Percentiles rank a stretch among this genome's conserved stretches.
phyloP scores from a whole-genome alignment of 2,113 vertebrate species.

The Merops nubicus region DNA sequence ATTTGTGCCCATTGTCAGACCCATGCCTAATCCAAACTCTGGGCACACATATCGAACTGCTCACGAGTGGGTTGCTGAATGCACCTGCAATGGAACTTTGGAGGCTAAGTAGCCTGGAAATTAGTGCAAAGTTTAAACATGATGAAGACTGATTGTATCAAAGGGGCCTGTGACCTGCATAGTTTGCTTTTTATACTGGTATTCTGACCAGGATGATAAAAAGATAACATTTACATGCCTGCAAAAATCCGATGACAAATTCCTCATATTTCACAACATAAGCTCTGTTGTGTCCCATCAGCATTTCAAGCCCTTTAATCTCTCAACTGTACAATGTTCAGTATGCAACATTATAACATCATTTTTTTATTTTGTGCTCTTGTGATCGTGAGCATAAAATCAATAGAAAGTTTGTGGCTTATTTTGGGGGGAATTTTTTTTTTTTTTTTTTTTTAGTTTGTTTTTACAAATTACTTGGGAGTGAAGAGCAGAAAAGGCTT shows the following conservation, averaged over 20 bases:
- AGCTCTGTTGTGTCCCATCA: neutral
- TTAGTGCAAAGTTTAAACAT: neutral
- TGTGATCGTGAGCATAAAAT: neutral
- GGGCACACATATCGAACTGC: neutral
- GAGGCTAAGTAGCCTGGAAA: too few species aligned
- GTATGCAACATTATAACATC: neutral
- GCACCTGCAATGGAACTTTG: neutral
- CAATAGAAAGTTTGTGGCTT: neutral
- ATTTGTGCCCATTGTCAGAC: neutral
- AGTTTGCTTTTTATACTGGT: neutral
- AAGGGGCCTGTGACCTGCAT: neutral
- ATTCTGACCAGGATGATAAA: neutral
- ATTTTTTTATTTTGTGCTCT: neutral
- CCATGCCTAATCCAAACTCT: neutral
- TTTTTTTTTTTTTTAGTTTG: neutral
- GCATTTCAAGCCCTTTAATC: neutral
- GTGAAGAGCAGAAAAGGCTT: neutral
- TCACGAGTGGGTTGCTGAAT: neutral
- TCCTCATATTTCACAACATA: neutral
- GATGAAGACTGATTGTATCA: neutral
- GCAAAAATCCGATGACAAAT: neutral
- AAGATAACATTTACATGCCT: neutral
- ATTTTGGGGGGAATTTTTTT: neutral
- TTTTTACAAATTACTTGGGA: neutral
- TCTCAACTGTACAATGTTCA: neutral